phyloP scores from a whole-genome alignment of 2,888 invertebrate species.

The Anthophora plumipes region DNA sequence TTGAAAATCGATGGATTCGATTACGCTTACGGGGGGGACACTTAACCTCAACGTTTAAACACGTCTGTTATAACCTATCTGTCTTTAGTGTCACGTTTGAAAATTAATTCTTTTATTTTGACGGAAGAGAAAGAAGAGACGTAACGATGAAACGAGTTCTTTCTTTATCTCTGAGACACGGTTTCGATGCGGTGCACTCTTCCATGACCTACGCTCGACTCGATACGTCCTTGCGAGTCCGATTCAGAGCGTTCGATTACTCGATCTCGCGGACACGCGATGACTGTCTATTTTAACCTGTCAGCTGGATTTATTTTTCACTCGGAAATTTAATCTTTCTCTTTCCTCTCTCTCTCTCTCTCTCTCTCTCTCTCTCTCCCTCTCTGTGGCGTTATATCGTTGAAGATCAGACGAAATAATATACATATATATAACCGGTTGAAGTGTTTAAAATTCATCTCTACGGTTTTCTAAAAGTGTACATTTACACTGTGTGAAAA shows the following conservation, averaged over 20 bases:
- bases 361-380: too few species aligned
- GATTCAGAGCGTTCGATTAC: slow-evolving; percentile 7
- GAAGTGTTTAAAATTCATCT: too few species aligned
- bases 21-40: slow-evolving; percentile 58
- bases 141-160: slow-evolving; percentile 41
- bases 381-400: too few species aligned
- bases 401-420: too few species aligned
- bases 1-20: slow-evolving; percentile 63
- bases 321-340: too few species aligned
- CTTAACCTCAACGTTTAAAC: slow-evolving; percentile 30
- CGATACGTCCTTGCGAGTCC: slow-evolving; percentile 40
- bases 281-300: not conserved
- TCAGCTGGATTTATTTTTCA: too few species aligned
- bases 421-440: too few species aligned
- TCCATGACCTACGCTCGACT: slow-evolving; percentile 47
- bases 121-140: not conserved
- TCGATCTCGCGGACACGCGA: not conserved
- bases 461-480: not conserved
- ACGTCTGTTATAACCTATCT: too few species aligned
- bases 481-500: not conserved
- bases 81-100: too few species aligned
- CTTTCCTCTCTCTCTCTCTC: too few species aligned
- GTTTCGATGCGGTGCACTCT: slow-evolving; percentile 36
- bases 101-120: slow-evolving; percentile 19
- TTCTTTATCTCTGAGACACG: slow-evolving; percentile 55